Percentiles rank a stretch among this genome's conserved stretches.
Evolutionary conservation across 2,797 vertebrate genomes (phyloP).

Genomic region (Cetoscarus ocellatus): DNA sequence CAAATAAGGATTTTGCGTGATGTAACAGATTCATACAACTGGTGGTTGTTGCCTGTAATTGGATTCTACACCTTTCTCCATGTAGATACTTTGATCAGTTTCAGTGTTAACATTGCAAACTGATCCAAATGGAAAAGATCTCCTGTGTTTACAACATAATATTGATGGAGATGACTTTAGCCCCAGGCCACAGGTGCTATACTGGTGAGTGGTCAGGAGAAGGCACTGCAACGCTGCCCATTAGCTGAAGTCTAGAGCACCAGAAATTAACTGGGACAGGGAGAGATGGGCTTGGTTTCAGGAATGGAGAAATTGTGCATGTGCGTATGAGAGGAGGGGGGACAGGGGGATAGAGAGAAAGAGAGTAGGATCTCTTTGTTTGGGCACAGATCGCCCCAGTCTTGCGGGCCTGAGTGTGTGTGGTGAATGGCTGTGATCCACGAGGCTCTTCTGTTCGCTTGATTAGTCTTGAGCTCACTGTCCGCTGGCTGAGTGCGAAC

Average conservation of each 20-base stretch:
- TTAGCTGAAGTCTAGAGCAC: constrained; percentile 64
- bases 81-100: constrained; percentile 34
- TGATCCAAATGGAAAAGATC: constrained; percentile 56
- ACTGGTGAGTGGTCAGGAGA: constrained; percentile 55
- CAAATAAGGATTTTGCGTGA: not conserved
- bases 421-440: constrained; percentile 69
- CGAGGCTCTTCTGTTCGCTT: constrained; percentile 75
- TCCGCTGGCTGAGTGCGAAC: constrained; percentile 80
- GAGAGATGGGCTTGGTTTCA: constrained; percentile 61
- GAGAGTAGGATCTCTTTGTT: constrained; percentile 77
- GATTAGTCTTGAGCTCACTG: constrained; percentile 82
- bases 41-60: constrained; percentile 11
- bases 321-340: no score
- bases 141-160: constrained; percentile 71
- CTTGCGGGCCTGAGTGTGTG: constrained; percentile 52
- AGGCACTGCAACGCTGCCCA: constrained; percentile 48
- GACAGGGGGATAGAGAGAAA: constrained; percentile 18
- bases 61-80: constrained; percentile 31
- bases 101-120: constrained; percentile 52
- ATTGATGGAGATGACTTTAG: constrained; percentile 65
- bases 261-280: constrained; percentile 64
- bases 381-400: constrained; percentile 67
- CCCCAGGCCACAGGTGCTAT: constrained; percentile 72
- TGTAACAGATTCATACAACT: not conserved
- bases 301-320: constrained; percentile 30